Base-by-base conservation (phyloP, 2,888 invertebrate genomes). In the Pardosa pseudoannulata region DNA sequence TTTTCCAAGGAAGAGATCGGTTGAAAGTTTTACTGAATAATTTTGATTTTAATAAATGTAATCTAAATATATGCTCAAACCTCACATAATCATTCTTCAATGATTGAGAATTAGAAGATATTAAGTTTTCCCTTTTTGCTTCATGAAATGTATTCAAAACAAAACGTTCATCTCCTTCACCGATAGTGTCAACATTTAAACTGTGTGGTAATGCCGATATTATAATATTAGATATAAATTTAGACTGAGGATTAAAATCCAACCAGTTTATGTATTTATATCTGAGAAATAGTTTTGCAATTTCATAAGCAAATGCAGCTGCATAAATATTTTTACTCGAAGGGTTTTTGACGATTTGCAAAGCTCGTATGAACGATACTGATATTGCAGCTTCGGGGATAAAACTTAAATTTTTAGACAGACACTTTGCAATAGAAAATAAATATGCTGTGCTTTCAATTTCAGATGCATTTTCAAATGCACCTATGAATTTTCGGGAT, bases 311-410 rank as follows among this genome's bases (percentile, higher is more conserved):
- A 72, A 83, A 83, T 9, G 76, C 65, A 5, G 76, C 71, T 27
- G 82, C 82, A 76, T 83, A 83, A 46, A 29, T 41, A 27, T 71
- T 62, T 19, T 68, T 65, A n/a, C 71, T 65, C 46, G 72, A 56
- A 65, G 28, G 50, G n/a, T 72, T 65, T 41, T 83, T 70, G 3
- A 76, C 76, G 11, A 50, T 41, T 50, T 65, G 70, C 72, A 83
- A 76, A 46, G 76, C 75, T 72, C 50, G 71, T 1, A 83, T 76
- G 28, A 83, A 83, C 23, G 82, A 70, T 29, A 76, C 72, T n/a
- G 82, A 83, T 32, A 83, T 72, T 13, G 82, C 76, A 27, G 82
- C 71, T 65, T 83, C 82, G 16, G 82, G 76, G 39, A 83, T 50
- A 27, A 29, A 76, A 31, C 50, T 64, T 32, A 65, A 76, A 11